A percentile compares a stretch with the other conserved stretches of the same genome.
Conservation (phyloP, 1,140 invertebrate genomes). For the Chironomus tepperi region DNA sequence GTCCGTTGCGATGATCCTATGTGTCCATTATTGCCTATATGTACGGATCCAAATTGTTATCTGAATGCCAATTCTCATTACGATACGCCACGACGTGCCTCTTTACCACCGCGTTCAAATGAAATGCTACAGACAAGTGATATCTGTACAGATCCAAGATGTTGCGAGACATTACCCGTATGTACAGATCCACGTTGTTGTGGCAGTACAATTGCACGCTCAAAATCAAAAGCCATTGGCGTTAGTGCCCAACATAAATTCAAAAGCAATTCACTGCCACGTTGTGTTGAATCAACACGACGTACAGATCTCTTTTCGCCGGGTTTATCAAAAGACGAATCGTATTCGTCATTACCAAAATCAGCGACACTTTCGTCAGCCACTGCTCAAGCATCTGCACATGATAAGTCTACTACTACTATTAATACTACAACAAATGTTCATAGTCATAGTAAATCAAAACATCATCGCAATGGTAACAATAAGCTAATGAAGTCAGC, state of each 20-base stretch:
- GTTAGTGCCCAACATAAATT: slow-evolving; percentile 33
- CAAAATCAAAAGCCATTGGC: slow-evolving; percentile 25
- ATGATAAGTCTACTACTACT: slow-evolving; percentile 5
- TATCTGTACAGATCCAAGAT: slow-evolving; percentile 23
- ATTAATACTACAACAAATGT: slow-evolving; percentile 3
- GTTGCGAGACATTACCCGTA: slow-evolving; percentile 34
- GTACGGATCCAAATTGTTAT: slow-evolving; percentile 39
- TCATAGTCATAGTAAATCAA: slow-evolving; percentile 28
- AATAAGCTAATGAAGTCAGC: slow-evolving; percentile 39
- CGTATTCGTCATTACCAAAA: slow-evolving; percentile 30
- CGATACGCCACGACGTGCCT: slow-evolving; percentile 34
- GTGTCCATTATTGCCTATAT: slow-evolving; percentile 38
- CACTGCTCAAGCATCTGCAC: slow-evolving; percentile 25
- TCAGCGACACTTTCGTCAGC: slow-evolving; percentile 15
- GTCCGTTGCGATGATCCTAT: slow-evolving; percentile 37
- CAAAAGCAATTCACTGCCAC: slow-evolving; percentile 42
- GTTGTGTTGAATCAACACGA: slow-evolving; percentile 34
- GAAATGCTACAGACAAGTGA: not conserved
- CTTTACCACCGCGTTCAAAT: slow-evolving; percentile 31
- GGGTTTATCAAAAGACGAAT: slow-evolving; percentile 32
- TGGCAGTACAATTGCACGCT: not conserved
- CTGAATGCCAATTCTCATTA: slow-evolving; percentile 36
- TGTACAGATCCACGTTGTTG: slow-evolving; percentile 39
- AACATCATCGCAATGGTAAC: slow-evolving; percentile 28
- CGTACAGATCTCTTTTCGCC: slow-evolving; percentile 27